A percentile compares a stretch with the other conserved stretches of the same genome.
Evolutionary conservation across 2,888 invertebrate species (phyloP).

Genomic region (Ectemnius continuus): DNA sequence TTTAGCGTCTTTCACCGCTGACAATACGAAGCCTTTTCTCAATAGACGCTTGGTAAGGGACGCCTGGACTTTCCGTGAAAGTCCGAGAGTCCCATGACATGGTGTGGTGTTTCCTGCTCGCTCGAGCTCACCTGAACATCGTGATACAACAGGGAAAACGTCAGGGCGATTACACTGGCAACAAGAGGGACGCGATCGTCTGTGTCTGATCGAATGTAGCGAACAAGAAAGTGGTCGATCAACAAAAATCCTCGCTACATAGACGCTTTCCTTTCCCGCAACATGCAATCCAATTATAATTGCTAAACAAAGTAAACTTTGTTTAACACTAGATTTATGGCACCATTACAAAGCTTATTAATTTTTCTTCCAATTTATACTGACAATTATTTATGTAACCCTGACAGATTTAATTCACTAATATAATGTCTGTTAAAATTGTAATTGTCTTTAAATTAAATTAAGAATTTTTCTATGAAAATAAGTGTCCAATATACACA

Average conservation of each 20-base stretch:
- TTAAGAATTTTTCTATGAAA: too few species aligned
- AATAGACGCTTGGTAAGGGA: neutral
- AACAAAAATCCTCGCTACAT: neutral
- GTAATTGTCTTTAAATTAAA: too few species aligned
- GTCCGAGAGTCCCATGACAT: neutral
- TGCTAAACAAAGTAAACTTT: too few species aligned
- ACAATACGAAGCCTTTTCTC: neutral
- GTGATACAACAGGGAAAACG: slow-evolving; percentile 8
- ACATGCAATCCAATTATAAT: too few species aligned
- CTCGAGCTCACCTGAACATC: neutral
- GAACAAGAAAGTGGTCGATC: neutral
- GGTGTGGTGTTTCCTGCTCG: neutral
- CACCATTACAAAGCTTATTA: too few species aligned
- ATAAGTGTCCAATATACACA: too few species aligned
- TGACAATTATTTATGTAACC: too few species aligned
- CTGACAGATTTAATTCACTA: too few species aligned
- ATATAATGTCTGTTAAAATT: too few species aligned
- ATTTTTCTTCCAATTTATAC: too few species aligned
- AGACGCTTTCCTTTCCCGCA: neutral
- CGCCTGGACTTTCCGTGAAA: neutral
- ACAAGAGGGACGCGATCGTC: neutral
- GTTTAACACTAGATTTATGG: too few species aligned
- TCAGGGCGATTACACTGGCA: neutral
- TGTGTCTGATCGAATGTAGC: neutral
- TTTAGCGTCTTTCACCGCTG: neutral